phyloP scores from a whole-genome alignment of 35 echinoderm and acorn worm genomes.

The Patiria miniata region DNA sequence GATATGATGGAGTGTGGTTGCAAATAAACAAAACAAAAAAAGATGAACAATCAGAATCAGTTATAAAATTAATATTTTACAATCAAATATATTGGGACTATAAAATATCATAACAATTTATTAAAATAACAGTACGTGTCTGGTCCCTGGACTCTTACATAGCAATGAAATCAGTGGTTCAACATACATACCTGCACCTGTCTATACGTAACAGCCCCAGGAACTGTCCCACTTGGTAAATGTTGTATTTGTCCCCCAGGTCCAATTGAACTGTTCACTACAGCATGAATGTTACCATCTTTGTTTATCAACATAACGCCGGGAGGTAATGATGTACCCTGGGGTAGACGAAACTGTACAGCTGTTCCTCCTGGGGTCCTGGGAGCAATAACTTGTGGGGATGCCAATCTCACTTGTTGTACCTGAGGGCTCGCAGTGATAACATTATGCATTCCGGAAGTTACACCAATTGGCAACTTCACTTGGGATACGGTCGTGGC shows the following conservation, averaged over 20 bases:
- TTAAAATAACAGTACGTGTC: no score
- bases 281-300: constrained; percentile 91
- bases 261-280: constrained; percentile 41
- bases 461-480: constrained; percentile 46
- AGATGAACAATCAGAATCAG: no score
- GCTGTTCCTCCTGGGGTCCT: constrained; percentile 68
- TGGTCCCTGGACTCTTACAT: no score
- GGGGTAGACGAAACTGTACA: constrained; percentile 79
- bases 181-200: constrained; percentile 59
- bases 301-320: constrained; percentile 92
- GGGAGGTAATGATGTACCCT: constrained; percentile 78
- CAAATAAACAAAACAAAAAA: no score
- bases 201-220: constrained; percentile 42
- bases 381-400: constrained; percentile 85
- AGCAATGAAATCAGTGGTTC: no score
- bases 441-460: constrained; percentile 55
- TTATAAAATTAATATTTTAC: no score
- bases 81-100: no score
- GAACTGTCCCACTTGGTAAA: constrained; percentile 8
- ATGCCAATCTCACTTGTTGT: constrained; percentile 73
- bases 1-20: no score
- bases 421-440: background rate
- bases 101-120: no score
- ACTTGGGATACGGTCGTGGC: background rate
- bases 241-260: constrained; percentile 13